Percentiles rank a stretch among this genome's conserved stretches.
Conservation (phyloP, 2,888 invertebrate species). For the Antheraea assamensis region DNA sequence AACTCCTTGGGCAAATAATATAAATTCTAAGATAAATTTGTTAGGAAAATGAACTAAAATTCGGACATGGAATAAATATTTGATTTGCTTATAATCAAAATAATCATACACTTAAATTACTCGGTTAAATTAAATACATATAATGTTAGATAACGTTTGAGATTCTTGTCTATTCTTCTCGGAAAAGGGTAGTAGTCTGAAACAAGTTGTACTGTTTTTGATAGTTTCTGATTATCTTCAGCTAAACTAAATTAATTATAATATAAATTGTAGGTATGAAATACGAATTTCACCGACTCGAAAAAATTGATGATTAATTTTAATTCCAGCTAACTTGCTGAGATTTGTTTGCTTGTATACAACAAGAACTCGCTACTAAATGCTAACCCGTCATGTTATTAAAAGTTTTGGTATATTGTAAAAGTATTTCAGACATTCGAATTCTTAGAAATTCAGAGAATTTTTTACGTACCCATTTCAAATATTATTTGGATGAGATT, state of each 20-base stretch:
- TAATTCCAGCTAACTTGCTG: neutral
- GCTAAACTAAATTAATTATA: neutral
- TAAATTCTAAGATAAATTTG: neutral
- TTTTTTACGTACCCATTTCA: no score
- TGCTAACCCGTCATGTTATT: no score
- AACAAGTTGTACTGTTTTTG: neutral
- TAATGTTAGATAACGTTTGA: neutral
- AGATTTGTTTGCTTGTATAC: neutral
- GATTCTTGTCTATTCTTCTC: neutral
- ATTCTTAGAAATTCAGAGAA: no score
- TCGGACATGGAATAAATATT: neutral
- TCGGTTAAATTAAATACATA: no score
- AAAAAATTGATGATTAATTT: neutral
- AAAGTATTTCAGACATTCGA: no score
- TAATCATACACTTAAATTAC: no score
- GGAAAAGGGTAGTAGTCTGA: neutral
- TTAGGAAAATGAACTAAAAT: neutral
- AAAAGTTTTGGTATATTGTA: no score
- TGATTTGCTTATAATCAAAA: no score
- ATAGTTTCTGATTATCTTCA: neutral
- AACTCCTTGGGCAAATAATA: neutral
- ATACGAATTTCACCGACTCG: neutral
- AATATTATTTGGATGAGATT: no score
- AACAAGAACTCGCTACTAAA: neutral
- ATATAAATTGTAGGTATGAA: neutral